Conservation (phyloP, 2,113 vertebrate genomes). For the Pteronura brasiliensis region DNA sequence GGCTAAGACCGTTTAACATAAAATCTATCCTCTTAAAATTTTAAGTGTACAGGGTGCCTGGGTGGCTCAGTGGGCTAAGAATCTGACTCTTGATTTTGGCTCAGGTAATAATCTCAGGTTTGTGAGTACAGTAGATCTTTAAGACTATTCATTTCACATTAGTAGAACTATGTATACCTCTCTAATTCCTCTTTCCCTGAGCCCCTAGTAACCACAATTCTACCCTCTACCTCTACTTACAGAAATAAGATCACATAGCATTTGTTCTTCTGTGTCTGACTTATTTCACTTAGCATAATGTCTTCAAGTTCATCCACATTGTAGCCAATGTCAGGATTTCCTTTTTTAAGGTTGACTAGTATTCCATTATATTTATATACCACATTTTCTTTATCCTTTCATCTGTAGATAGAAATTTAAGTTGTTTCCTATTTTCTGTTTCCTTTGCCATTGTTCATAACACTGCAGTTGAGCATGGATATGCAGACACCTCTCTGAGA, state of each 20-base stretch:
- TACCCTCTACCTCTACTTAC: background rate
- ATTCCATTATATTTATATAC: background rate
- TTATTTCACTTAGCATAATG: background rate
- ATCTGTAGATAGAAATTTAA: background rate
- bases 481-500: background rate
- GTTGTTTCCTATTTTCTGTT: background rate
- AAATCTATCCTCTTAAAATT: background rate
- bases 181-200: background rate
- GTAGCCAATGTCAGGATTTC: background rate
- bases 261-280: background rate
- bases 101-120: background rate
- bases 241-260: background rate
- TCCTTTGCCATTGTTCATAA: background rate
- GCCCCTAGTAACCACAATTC: background rate
- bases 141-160: background rate
- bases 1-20: background rate
- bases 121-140: background rate
- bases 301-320: background rate
- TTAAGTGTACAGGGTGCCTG: background rate
- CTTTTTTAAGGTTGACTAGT: background rate
- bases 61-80: background rate
- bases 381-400: background rate
- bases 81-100: background rate
- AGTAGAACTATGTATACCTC: background rate
- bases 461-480: background rate